Percentiles rank a stretch among this genome's conserved stretches.
Evolutionary conservation across 2,888 invertebrate species (phyloP).

Genomic region (Lymantria monacha): DNA sequence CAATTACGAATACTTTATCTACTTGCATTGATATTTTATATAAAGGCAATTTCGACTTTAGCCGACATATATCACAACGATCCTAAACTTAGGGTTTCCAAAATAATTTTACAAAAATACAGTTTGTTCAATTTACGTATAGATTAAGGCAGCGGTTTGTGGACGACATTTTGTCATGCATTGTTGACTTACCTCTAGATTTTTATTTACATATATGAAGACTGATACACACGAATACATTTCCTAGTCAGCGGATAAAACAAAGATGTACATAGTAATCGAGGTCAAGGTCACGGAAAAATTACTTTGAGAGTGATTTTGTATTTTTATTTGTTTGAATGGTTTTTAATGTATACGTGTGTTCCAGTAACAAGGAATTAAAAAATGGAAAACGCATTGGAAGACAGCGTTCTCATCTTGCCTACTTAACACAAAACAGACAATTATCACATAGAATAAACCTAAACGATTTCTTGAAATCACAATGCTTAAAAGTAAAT

Average conservation of each 20-base stretch:
- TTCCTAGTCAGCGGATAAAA: background rate
- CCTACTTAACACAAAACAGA: slow-evolving; percentile 57
- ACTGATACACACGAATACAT: slow-evolving; percentile 22
- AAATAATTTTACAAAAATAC: slow-evolving; percentile 46
- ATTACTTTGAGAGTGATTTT: background rate
- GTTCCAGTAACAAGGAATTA: slow-evolving; percentile 23
- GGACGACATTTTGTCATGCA: slow-evolving; percentile 71
- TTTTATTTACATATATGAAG: slow-evolving; percentile 53
- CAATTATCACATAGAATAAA: slow-evolving; percentile 76
- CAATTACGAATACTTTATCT: slow-evolving; percentile 29
- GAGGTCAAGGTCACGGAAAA: background rate
- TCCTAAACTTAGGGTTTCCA: slow-evolving; percentile 49
- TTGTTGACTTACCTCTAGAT: slow-evolving; percentile 52
- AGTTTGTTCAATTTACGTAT: slow-evolving; percentile 68
- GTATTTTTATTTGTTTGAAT: background rate
- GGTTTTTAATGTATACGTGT: slow-evolving; percentile 9
- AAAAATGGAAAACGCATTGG: slow-evolving; percentile 69
- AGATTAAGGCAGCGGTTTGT: slow-evolving; percentile 48
- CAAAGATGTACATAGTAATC: background rate
- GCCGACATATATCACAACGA: slow-evolving; percentile 60
- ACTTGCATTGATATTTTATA: slow-evolving; percentile 53
- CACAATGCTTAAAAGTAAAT: slow-evolving; percentile 77
- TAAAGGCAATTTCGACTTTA: slow-evolving; percentile 53
- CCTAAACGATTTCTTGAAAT: slow-evolving; percentile 72
- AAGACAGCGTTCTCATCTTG: slow-evolving; percentile 69